These are phyloP conservation scores for Sarcophaga rosellei DNA, from an alignment of 2,888 invertebrate genomes.

Conservation along the genomic window DNA sequence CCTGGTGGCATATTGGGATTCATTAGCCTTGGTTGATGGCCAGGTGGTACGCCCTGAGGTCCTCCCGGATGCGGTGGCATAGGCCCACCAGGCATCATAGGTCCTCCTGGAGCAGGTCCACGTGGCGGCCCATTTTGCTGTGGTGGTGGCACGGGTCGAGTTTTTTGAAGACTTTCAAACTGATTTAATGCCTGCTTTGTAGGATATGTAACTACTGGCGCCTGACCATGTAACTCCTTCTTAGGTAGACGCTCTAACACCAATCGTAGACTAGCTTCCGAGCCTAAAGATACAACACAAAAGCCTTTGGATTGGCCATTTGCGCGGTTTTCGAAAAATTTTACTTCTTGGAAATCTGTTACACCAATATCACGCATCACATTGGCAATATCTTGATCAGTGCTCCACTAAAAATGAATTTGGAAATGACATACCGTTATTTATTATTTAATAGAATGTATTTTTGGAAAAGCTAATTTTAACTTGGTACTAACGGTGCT, in stretches of 20 bases:
- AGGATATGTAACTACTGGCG: slow-evolving; percentile 96
- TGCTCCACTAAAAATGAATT: slow-evolving; percentile 92
- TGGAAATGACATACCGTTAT: background rate
- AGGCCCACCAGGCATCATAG: slow-evolving; percentile 77
- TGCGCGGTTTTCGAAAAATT: slow-evolving; percentile 99
- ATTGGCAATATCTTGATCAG: slow-evolving; percentile 97
- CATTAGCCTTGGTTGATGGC: slow-evolving; percentile 83
- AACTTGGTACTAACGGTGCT: no score
- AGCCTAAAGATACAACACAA: slow-evolving; percentile 96
- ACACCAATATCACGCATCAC: slow-evolving; percentile 94
- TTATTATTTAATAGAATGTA: no score
- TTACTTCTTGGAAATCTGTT: slow-evolving; percentile 97
- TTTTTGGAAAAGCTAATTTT: no score
- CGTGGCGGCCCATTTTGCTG: slow-evolving; percentile 83
- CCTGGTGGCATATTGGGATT: slow-evolving; percentile 84
- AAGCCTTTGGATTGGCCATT: slow-evolving; percentile 99
- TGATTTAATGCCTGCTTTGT: slow-evolving; percentile 93
- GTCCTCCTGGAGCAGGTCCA: slow-evolving; percentile 80
- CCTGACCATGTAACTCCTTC: slow-evolving; percentile 97
- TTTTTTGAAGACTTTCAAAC: slow-evolving; percentile 96
- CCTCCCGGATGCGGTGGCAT: slow-evolving; percentile 82
- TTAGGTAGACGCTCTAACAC: slow-evolving; percentile 97
- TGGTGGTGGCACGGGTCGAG: slow-evolving; percentile 90
- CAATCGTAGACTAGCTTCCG: slow-evolving; percentile 93
- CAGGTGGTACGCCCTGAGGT: slow-evolving; percentile 82